Conservation (phyloP, 1,140 invertebrate species). For the Sycophaga agraensis region DNA sequence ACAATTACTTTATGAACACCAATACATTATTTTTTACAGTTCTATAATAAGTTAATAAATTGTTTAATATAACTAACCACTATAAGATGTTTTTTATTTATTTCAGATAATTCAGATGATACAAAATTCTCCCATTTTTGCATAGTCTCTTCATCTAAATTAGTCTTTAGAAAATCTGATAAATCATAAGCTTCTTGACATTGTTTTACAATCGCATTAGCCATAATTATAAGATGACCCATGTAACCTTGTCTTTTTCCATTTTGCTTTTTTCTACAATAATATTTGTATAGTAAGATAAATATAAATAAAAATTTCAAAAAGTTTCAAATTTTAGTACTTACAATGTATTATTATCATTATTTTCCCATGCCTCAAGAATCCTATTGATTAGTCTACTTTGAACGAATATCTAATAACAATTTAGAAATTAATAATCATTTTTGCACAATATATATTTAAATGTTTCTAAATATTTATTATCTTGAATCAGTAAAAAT, state of each 20-base stretch:
- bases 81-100: slow-evolving; percentile 65
- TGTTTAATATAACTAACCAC: slow-evolving; percentile 59
- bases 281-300: background rate
- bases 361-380: slow-evolving; percentile 67
- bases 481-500: no score
- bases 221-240: slow-evolving; percentile 76
- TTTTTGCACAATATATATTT: no score
- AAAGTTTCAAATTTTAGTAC: slow-evolving; percentile 34
- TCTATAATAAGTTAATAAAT: background rate
- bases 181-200: slow-evolving; percentile 52
- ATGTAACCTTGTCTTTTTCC: slow-evolving; percentile 69
- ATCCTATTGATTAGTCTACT: slow-evolving; percentile 68
- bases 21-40: no score
- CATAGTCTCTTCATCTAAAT: slow-evolving; percentile 60
- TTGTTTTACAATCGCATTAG: slow-evolving; percentile 64
- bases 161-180: slow-evolving; percentile 58
- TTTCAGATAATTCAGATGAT: slow-evolving; percentile 59
- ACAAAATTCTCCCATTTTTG: slow-evolving; percentile 66
- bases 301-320: slow-evolving; percentile 4
- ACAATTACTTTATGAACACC: background rate
- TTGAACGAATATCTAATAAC: slow-evolving; percentile 66
- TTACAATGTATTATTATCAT: slow-evolving; percentile 60
- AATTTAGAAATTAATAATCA: no score
- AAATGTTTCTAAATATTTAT: no score
- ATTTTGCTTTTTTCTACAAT: slow-evolving; percentile 38